Evolutionary conservation across 2,888 invertebrate genomes (phyloP), one percentile per base, ranked within the genome.

Genomic region (Anoplius nigerrimus): DNA sequence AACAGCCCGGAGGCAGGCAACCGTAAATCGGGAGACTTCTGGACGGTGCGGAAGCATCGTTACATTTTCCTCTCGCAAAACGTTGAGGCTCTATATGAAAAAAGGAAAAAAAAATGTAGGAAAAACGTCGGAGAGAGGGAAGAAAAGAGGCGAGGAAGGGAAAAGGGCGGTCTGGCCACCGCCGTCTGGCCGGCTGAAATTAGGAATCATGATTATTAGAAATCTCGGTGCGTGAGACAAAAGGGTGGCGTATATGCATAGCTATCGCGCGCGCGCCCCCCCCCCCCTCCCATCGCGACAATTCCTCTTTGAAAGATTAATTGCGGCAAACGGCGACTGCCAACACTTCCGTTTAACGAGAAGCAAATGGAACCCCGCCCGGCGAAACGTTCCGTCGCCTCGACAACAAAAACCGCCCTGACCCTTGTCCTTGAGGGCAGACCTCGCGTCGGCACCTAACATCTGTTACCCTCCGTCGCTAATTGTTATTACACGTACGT

Each of bases 381-480:
- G 22, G 59, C 64, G 51, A 72, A 62, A 64, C 48, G 71, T 68
- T 53, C 63, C 48, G 34, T 51, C 21, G 52, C 21, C 20, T 24
- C 42, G 65, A 56, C 54, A 56, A 73, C 73, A 71, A 71, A 71
- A 73, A 68, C 53, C 57, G 22, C 27, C 42, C 63, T 52, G 66
- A 61, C 61, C 66, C 61, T 66, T 61, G 56, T 51, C 61, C 56
- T 66, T 66, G 61, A 57, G 24, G 27, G 27, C 27, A 18, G 58
- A 34, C 34, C 34, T 34, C 20, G 15, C 34, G 3, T 21, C 11
- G 27, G 45, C 11, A 43, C 48, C 52, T 18, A 58, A 71, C 73
- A 73, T 73, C 73, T 73, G 72, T 73, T 71, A 71, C 71, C 60
- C 63, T 67, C 69, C 45, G 58, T 54, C 62, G 61, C 66, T 72